phyloP scores from a whole-genome alignment of 2,113 vertebrate genomes.

The Poicephalus meyeri region DNA sequence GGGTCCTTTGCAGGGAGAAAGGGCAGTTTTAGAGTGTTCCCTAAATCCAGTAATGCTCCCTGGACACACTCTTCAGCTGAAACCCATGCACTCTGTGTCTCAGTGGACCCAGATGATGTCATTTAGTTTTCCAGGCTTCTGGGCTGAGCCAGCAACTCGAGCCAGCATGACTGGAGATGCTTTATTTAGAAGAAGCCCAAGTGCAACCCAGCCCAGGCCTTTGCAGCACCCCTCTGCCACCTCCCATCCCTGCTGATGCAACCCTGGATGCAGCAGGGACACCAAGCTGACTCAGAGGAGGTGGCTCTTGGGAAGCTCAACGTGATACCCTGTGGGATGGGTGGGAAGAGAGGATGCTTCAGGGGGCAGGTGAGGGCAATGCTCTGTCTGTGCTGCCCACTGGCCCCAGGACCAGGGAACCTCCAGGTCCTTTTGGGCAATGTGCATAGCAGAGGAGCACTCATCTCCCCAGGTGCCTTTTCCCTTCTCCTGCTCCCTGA shows the following conservation, averaged over 20 bases:
- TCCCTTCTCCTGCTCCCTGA: not conserved
- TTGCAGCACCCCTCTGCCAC: not conserved
- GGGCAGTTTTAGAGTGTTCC: not conserved
- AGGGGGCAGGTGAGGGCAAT: not conserved
- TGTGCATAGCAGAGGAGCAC: not conserved
- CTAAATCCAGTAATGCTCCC: not conserved
- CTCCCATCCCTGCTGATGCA: slow-evolving; percentile 38
- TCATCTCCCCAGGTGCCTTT: not conserved
- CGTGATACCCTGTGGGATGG: accelerated
- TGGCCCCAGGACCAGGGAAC: not conserved
- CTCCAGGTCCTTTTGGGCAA: not conserved
- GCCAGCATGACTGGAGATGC: slow-evolving; percentile 37
- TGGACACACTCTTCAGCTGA: not conserved
- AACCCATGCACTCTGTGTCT: not conserved
- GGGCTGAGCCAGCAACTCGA: slow-evolving; percentile 42
- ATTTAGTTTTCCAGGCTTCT: slow-evolving; percentile 60
- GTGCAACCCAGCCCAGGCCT: not conserved
- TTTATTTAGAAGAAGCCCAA: slow-evolving; percentile 57
- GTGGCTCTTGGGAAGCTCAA: not conserved
- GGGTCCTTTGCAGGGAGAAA: not conserved
- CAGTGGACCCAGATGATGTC: slow-evolving; percentile 55
- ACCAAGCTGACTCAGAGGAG: not conserved
- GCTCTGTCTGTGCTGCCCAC: not conserved
- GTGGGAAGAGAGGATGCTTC: not conserved
- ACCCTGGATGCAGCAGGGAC: not conserved